Evolutionary conservation across 2,797 vertebrate genomes (phyloP).

Genomic region (Chaetodon trifasciatus): DNA sequence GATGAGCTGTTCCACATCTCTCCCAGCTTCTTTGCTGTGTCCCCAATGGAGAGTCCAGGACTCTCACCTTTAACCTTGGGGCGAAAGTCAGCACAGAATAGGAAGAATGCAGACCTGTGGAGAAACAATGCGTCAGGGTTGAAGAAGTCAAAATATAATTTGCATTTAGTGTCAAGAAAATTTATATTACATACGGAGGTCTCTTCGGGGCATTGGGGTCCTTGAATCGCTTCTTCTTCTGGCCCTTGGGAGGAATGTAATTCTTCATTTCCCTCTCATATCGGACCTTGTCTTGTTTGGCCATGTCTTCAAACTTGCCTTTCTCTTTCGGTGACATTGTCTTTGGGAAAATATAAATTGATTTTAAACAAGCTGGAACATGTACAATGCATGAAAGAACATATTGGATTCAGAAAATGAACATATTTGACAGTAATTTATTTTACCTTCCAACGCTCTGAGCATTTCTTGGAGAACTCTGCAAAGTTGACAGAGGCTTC

Average conservation of each 20-base stretch:
- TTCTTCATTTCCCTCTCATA: conserved; percentile 98
- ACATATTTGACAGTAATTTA: not conserved
- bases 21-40: conserved; percentile 96
- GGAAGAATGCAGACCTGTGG: conserved; percentile 96
- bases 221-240: conserved; percentile 96
- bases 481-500: conserved; percentile 96
- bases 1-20: conserved; percentile 97
- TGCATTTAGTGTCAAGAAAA: not conserved
- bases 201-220: conserved; percentile 98
- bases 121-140: not conserved
- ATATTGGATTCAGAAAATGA: not conserved
- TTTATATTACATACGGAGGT: conserved; percentile 92
- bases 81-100: conserved; percentile 96
- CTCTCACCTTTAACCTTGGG: conserved; percentile 94
- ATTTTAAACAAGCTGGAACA: not conserved
- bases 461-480: conserved; percentile 99
- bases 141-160: not conserved
- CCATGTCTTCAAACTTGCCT: conserved; percentile 97
- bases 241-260: conserved; percentile 95
- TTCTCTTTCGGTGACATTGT: conserved; percentile 97
- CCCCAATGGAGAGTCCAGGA: conserved; percentile 94
- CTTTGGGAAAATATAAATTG: conserved; percentile 77
- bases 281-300: conserved; percentile 94
- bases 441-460: conserved; percentile 96
- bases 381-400: not conserved